Evolutionary conservation across 30 jellyfish, hydroid and myxozoan genomes (phyloP), one percentile per base, ranked within the genome.

Genomic region (Rhopilema esculentum): DNA sequence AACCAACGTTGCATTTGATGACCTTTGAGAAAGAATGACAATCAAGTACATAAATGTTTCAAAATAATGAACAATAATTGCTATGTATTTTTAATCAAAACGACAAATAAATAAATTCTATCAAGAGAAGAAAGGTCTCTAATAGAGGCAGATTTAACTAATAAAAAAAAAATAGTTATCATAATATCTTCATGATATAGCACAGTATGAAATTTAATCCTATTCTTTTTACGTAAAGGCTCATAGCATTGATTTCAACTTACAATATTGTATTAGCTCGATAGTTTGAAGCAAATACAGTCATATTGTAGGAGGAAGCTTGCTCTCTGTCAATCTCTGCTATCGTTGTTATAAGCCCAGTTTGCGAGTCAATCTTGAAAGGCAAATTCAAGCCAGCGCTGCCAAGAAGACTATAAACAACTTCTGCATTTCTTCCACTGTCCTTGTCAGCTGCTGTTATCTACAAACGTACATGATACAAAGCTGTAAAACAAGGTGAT

Each of bases 301-400:
- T 65, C 18, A 92, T 31, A 9, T 63, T 48, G 79, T 68, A 83
- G 12, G 67, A n/a, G 1, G 66, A 72, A 6, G 21, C 19, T 49
- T 25, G 49, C 33, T 94, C 98, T 71, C 97, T 87, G 77, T 94
- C 97, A 53, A 89, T 32, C 66, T 48, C 30, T 0, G 77, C 86
- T 48, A 28, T 21, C 8, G 94, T 85, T 63, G 27, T 31, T 7
- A 85, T 64, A 0, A 28, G 78, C 1, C 94, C 94, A 48, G 88
- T 72, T 12, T 62, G 53, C 7, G 85, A 53, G n/a, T 85, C 76
- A 27, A 85, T 75, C 26, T 49, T 63, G 68, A 85, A 85, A n/a
- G 88, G 85, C 57, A 57, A 32, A 17, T 30, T 25, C 18, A 27
- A 51, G 25, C 19, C 18, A 20, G 25, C 29, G 26, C 52, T 77